These are phyloP conservation scores for Archilochus colubris DNA, from an alignment of 2,113 vertebrate species.

Conservation along the genomic window DNA sequence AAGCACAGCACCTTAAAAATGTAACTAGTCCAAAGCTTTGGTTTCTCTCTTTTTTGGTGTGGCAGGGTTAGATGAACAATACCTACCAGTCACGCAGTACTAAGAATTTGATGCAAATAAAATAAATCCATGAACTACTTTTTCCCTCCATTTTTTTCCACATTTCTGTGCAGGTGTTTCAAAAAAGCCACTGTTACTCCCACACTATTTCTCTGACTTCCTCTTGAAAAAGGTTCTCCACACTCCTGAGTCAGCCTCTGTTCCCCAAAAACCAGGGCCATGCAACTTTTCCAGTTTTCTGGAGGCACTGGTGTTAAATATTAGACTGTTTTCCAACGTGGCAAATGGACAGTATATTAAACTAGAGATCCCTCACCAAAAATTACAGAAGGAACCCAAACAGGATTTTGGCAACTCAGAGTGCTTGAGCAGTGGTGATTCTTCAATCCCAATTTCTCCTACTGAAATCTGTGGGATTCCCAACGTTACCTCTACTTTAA, in stretches of 20 bases:
- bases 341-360: not conserved
- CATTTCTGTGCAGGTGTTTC: not conserved
- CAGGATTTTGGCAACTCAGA: not conserved
- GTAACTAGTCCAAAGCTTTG: not conserved
- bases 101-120: not conserved
- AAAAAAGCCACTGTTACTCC: not conserved
- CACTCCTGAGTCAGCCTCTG: not conserved
- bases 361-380: not conserved
- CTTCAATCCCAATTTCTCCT: not conserved
- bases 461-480: not conserved
- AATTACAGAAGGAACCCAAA: not conserved
- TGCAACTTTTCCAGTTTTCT: not conserved
- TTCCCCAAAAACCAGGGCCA: not conserved
- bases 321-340: accelerated
- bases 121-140: not conserved
- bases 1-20: slow-evolving; percentile 53
- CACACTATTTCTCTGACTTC: not conserved
- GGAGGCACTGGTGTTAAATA: not conserved
- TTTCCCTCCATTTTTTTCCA: not conserved
- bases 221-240: not conserved
- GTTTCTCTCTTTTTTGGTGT: not conserved
- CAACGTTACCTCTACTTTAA: not conserved
- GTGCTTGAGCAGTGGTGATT: not conserved
- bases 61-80: not conserved
- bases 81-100: not conserved